Base-by-base conservation (phyloP, 2,797 vertebrate genomes). In the Astyanax mexicanus region DNA sequence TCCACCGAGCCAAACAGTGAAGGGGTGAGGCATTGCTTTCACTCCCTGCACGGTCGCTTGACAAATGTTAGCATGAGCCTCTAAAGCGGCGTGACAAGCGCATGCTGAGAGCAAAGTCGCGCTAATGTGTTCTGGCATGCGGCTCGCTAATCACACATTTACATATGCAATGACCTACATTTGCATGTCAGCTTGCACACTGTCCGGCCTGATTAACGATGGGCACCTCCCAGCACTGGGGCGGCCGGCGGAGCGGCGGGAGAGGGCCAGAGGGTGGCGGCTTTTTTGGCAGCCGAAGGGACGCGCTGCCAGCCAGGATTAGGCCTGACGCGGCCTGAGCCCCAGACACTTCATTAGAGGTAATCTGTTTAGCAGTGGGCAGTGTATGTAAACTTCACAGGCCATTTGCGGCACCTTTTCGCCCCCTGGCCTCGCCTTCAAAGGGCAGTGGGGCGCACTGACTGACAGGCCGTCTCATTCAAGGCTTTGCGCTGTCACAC, bases 161-260 rank as follows among this genome's bases (percentile, higher is more conserved):
- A 98, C 98, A 99, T 99, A 99, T 99, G 97, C 97, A 98, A 99
- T 99, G 98, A 99, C 98, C 98, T 99, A 99, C 94, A 99, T 99
- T 96, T 99, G 97, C 97, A 99, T 98, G 98, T 99, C 97, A 98
- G 96, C 95, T 96, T 95, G 93, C 96, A 96, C 96, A 95, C 95
- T 94, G 95, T 97, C 96, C 94, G 90, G 94, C 95, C 92, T 95
- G 94, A 96, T 98, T 97, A 97, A 96, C 92, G 93, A 88, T 78
- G 91, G 94, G 95, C 95, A 95, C 96, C 95, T 96, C 95, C 94
- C 95, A 90, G 92, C 81, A 86, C 88, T 89, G 64, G 87, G 95
- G 93, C 92, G 94, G 92, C 89, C 92, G 89, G 93, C 94, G 91
- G 92, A 93, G 93, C 83, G 85, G 90, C 89, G 90, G 88, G 92